Conservation (phyloP, 2,113 vertebrate species). For the Urocynchramus pylzowi region DNA sequence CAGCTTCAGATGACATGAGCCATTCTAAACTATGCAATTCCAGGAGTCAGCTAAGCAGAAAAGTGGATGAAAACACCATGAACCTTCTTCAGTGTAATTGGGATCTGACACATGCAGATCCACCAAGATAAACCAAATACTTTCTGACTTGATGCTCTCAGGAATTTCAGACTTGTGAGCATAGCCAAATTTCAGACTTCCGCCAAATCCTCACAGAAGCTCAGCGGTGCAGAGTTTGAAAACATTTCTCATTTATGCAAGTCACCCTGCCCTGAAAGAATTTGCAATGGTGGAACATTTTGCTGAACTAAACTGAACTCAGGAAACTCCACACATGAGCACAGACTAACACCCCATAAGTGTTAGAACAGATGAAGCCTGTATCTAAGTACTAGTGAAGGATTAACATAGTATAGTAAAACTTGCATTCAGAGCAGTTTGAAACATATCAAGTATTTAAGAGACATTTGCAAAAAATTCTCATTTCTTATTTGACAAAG, state of each 20-base stretch:
- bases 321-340: neutral
- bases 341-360: neutral
- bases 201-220: neutral
- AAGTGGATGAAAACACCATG: neutral
- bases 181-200: neutral
- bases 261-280: rapidly evolving
- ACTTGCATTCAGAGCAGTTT: neutral
- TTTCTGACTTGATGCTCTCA: neutral
- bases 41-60: neutral
- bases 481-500: neutral
- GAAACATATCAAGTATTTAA: neutral
- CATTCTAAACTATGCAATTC: neutral
- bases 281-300: neutral
- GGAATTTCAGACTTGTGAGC: neutral
- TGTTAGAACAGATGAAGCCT: neutral
- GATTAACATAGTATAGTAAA: neutral
- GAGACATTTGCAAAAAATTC: neutral
- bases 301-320: neutral
- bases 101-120: neutral
- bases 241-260: neutral
- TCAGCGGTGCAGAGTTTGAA: neutral
- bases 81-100: neutral
- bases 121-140: neutral
- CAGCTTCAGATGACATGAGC: neutral
- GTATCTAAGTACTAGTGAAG: neutral